Base-by-base conservation (phyloP, 2,888 invertebrate genomes). In the Macaria liturata region DNA sequence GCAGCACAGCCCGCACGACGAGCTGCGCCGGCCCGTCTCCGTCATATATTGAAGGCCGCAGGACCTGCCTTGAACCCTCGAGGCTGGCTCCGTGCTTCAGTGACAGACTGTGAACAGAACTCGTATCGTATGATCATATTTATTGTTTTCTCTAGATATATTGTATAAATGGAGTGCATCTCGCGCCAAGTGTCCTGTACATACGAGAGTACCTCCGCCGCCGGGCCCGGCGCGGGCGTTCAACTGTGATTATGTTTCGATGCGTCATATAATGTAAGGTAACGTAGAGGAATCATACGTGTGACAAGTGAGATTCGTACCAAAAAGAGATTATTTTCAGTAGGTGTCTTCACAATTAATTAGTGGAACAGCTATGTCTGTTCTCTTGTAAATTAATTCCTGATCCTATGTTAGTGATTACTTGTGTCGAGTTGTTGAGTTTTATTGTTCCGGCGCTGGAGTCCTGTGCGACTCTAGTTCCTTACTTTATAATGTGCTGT, bases 11-110 rank as follows among this genome's bases (percentile, higher is more conserved):
- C 91, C 91, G 0, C 84, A 92, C 68, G 93, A 93, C 66, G 93
- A 94, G 74, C 91, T 95, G 4, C 84, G 95, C 75, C 93, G 95
- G 86, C 95, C 95, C 0, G 95, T 95, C 42, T 93, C 95, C 59
- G 95, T 95, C 70, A 94, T 95, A 87, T 95, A 94, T 91, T 95
- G 94, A 91, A 91, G 89, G 76, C 89, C 89, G 75, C 80, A 85
- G 59, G 78, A 83, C 83, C 86, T 90, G 75, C 85, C 89, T 84
- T 88, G 82, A 88, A 9, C 42, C n/a, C n/a, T n/a, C n/a, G n/a
- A 3, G 5, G n/a, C n/a, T 8, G 84, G 86, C 76, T 78, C 68
- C 84, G 83, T 57, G 49, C 56, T 65, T 59, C 54, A 65, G 85
- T 86, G 85, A 70, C 69, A 76, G 76, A 86, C 83, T 80, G 86